Conservation (phyloP, 2,888 invertebrate genomes). For the Scaptomyza flava region DNA sequence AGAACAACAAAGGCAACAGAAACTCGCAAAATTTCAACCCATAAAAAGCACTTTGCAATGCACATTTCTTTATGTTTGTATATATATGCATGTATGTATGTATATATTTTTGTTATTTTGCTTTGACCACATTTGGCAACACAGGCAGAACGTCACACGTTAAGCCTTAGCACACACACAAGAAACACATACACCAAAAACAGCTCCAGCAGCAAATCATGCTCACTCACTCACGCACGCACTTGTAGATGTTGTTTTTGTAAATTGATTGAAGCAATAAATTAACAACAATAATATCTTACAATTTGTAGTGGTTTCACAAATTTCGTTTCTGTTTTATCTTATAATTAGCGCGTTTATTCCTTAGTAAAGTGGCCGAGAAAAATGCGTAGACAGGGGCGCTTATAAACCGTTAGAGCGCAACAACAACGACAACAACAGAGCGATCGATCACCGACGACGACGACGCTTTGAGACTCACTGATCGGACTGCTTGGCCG, state of each 20-base stretch:
- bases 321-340: conserved; percentile 33
- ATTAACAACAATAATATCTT: conserved; percentile 60
- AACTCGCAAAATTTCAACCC: conserved; percentile 57
- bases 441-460: conserved; percentile 55
- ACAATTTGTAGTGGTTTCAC: conserved; percentile 53
- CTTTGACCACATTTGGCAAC: conserved; percentile 82
- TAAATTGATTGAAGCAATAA: conserved; percentile 55
- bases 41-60: conserved; percentile 74
- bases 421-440: conserved; percentile 47
- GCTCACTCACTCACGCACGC: conserved; percentile 48
- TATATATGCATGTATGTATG: conserved; percentile 1
- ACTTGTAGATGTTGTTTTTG: conserved; percentile 47
- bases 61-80: conserved; percentile 29
- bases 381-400: conserved; percentile 57
- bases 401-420: conserved; percentile 61
- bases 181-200: conserved; percentile 22
- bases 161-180: conserved; percentile 45
- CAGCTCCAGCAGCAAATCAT: conserved; percentile 47
- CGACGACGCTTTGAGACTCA: conserved; percentile 73
- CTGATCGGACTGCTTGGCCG: conserved; percentile 44
- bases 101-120: conserved; percentile 61
- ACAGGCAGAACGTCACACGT: conserved; percentile 65
- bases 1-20: conserved; percentile 47
- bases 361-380: conserved; percentile 32
- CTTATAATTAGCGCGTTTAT: conserved; percentile 57